Evolutionary conservation across 2,888 invertebrate genomes (phyloP), one percentile per base, ranked within the genome.

Genomic region (Agapostemon virescens): DNA sequence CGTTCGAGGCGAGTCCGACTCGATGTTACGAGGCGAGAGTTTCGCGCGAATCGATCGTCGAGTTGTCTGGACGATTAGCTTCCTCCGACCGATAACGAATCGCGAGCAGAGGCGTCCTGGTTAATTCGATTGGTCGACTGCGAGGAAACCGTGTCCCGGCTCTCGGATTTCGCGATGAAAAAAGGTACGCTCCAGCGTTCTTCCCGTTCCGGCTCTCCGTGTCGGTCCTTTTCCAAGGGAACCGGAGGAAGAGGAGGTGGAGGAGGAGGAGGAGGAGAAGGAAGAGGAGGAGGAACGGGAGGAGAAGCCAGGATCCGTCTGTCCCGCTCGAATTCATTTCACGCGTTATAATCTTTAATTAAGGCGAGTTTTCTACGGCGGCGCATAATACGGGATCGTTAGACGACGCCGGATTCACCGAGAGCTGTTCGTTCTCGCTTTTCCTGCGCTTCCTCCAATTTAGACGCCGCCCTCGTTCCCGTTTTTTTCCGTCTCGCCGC

Each of bases 291-390:
- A n/a, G 15, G n/a, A n/a, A n/a, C n/a, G n/a, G n/a, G 40, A n/a
- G 15, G 40, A 72, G 64, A 33, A 69, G 52, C 74, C 40, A 13
- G 45, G 58, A 36, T 30, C 38, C 40, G 49, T 63, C 81, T 79
- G 84, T 84, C 82, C 86, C 84, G 85, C 88, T 88, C 84, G 87
- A 89, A 88, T 90, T 89, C 89, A 88, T 90, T 90, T 90, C 87
- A 88, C 89, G 88, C 90, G 87, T 90, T 90, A 90, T 90, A 89
- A 90, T 91, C 88, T 90, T 91, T 90, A 91, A 91, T 91, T 90
- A 90, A 90, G 88, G 81, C 79, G 86, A 88, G 85, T 89, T 88
- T 88, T 88, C 89, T 86, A 80, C 79, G 81, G 87, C 82, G 87
- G 87, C 82, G 87, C 86, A 88, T 89, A 90, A 90, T 89, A 87